Evolutionary conservation across 2,797 vertebrate genomes (phyloP).

Genomic region (Coccyzus lansbergi): DNA sequence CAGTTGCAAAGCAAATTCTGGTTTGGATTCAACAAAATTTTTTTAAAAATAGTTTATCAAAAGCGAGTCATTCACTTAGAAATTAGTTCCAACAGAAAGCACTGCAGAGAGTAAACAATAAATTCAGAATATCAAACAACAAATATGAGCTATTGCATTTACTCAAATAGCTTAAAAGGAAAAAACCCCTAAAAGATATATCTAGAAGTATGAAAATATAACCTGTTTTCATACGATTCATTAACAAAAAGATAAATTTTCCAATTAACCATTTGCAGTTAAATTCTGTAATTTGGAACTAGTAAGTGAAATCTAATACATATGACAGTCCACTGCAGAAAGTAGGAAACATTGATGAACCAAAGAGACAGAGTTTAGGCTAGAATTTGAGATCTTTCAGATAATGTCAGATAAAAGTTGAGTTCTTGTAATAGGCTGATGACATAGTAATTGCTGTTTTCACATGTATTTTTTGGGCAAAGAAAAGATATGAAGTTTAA

Average conservation of each 20-base stretch:
- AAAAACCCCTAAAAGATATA: not conserved
- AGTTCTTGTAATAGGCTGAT: not conserved
- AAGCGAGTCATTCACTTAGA: not conserved
- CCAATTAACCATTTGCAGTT: no score
- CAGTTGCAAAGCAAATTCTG: constrained; percentile 10
- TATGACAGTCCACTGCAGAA: not conserved
- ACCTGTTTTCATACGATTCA: no score
- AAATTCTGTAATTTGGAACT: not conserved
- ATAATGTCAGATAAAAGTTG: not conserved
- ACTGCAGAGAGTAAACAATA: not conserved
- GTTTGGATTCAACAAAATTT: not conserved
- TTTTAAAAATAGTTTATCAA: not conserved
- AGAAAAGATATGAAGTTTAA: not conserved
- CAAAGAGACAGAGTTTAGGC: not conserved
- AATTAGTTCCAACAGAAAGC: not conserved
- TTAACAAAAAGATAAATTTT: no score
- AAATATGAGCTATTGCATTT: not conserved
- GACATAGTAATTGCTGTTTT: not conserved
- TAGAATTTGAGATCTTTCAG: not conserved
- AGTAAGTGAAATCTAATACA: not conserved
- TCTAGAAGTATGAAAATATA: no score
- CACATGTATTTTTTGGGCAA: not conserved
- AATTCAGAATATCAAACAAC: not conserved
- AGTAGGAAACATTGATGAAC: not conserved
- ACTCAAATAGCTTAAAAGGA: not conserved